A percentile compares a stretch with the other conserved stretches of the same genome.
phyloP scores from a whole-genome alignment of 2,113 vertebrate genomes.

The Epinephelus moara region DNA sequence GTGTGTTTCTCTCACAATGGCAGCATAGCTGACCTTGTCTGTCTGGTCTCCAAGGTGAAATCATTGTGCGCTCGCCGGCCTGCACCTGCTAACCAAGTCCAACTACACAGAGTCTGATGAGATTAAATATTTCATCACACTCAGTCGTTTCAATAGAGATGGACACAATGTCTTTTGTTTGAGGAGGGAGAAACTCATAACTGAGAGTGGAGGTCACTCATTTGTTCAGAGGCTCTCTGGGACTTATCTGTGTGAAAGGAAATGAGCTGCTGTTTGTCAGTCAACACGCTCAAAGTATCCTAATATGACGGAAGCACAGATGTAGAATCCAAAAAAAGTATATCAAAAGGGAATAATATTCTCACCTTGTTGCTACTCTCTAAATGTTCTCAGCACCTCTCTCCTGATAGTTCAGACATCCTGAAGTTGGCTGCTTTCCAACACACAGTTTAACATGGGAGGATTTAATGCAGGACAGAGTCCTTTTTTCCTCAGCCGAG shows the following conservation, averaged over 20 bases:
- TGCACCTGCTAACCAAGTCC: conserved; percentile 54
- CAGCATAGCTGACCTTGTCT: conserved; percentile 64
- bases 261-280: conserved; percentile 57
- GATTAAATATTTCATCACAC: conserved; percentile 72
- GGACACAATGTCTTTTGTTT: conserved; percentile 65
- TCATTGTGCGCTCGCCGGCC: conserved; percentile 30
- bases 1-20: conserved; percentile 26
- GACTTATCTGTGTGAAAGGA: conserved; percentile 36
- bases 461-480: conserved; percentile 10
- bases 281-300: conserved; percentile 28
- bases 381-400: background rate
- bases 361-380: background rate
- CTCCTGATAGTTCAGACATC: conserved; percentile 10
- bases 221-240: conserved; percentile 44
- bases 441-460: background rate
- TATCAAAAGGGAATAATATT: background rate
- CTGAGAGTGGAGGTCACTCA: conserved; percentile 49
- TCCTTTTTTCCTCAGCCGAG: background rate
- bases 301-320: conserved; percentile 1
- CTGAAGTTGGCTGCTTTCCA: conserved; percentile 9
- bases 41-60: conserved; percentile 73
- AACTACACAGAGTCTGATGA: conserved; percentile 7
- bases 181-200: conserved; percentile 53
- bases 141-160: conserved; percentile 7
- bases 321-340: conserved; percentile 3